Percentiles rank a stretch among this genome's conserved stretches.
Conservation (phyloP, 2,888 invertebrate species). For the Cosmia pyralina region DNA sequence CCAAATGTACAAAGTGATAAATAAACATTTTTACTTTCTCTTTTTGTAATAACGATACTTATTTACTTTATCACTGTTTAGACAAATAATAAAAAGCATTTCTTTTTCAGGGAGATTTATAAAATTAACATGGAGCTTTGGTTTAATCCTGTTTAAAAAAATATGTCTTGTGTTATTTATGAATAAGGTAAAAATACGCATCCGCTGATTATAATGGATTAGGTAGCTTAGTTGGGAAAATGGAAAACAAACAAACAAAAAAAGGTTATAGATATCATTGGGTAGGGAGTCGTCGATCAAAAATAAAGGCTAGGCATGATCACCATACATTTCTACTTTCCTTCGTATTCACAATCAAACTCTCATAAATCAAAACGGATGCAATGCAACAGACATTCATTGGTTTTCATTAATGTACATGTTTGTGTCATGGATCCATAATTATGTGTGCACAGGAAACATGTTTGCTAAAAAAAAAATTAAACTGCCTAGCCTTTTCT, state of each 20-base stretch:
- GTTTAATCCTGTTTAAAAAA: conserved; percentile 23
- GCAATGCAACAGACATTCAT: neutral
- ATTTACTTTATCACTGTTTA: conserved; percentile 15
- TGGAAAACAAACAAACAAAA: conserved; percentile 15
- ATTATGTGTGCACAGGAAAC: no score
- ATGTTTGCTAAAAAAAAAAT: no score
- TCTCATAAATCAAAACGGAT: neutral
- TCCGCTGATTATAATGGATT: conserved; percentile 20
- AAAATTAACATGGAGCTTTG: neutral
- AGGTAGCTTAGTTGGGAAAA: conserved; percentile 12
- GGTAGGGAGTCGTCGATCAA: neutral
- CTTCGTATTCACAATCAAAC: neutral
- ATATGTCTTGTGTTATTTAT: neutral
- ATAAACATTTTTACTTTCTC: neutral
- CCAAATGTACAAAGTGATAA: neutral
- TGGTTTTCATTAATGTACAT: neutral
- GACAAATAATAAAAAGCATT: conserved; percentile 7
- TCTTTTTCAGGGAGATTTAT: conserved; percentile 2
- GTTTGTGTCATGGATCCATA: no score
- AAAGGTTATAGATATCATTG: neutral
- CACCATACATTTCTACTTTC: neutral
- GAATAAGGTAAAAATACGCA: conserved; percentile 13
- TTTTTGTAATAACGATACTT: neutral
- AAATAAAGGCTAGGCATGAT: conserved; percentile 4
- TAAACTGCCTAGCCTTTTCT: no score